Conservation (phyloP, 2,888 invertebrate species). For the Syritta pipiens region DNA sequence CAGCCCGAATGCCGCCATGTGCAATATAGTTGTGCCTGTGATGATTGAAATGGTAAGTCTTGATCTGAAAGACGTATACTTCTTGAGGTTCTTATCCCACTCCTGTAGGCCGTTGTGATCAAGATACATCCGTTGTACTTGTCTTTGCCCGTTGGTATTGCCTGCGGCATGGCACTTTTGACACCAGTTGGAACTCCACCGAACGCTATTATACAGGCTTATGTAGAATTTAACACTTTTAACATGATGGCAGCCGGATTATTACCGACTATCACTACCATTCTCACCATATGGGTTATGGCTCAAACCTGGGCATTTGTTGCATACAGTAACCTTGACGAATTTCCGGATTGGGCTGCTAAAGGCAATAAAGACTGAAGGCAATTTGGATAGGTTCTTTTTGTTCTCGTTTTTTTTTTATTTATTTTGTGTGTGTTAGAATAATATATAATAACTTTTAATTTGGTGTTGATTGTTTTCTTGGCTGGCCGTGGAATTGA, state of each 20-base stretch:
- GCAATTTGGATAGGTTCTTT: too few species aligned
- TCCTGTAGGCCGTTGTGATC: conserved; percentile 83
- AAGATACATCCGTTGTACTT: conserved; percentile 90
- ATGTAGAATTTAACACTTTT: conserved; percentile 86
- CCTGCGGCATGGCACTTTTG: conserved; percentile 93
- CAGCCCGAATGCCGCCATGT: conserved; percentile 92
- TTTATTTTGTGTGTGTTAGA: too few species aligned
- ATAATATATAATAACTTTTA: too few species aligned
- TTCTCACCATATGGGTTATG: conserved; percentile 84
- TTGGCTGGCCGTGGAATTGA: too few species aligned
- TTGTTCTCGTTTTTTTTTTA: too few species aligned
- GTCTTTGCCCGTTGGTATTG: conserved; percentile 91
- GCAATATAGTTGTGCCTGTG: conserved; percentile 90
- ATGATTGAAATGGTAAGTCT: conserved; percentile 83
- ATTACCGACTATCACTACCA: conserved; percentile 86
- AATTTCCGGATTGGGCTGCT: conserved; percentile 32
- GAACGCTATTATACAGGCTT: conserved; percentile 94
- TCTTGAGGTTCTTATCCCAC: background rate
- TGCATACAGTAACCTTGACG: conserved; percentile 80
- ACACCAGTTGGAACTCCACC: conserved; percentile 96
- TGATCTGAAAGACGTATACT: background rate
- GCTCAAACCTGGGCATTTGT: conserved; percentile 86
- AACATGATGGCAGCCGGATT: conserved; percentile 86
- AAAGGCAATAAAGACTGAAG: too few species aligned
- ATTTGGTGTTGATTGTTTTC: too few species aligned